These are phyloP conservation scores for Streptopelia turtur DNA, from an alignment of 2,797 vertebrate genomes.

Conservation along the genomic window DNA sequence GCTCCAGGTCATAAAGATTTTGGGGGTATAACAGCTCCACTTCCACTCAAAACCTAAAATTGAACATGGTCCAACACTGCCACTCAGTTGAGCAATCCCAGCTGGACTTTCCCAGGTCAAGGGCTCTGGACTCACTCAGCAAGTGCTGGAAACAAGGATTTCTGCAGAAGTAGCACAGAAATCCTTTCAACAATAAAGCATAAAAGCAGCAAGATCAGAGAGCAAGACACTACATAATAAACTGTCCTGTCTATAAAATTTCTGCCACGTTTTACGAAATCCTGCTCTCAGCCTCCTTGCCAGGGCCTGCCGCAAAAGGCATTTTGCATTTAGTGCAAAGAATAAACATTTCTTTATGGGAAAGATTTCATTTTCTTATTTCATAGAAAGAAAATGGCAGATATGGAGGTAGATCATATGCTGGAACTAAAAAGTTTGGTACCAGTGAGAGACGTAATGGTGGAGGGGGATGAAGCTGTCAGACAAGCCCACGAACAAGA, in stretches of 20 bases:
- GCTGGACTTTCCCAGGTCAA: neutral
- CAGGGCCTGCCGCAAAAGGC: neutral
- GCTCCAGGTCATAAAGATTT: neutral
- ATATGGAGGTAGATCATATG: neutral
- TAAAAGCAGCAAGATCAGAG: neutral
- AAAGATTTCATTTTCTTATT: neutral
- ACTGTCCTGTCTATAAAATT: neutral
- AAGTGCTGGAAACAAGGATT: neutral
- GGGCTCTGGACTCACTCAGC: fast-evolving
- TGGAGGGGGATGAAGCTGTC: neutral
- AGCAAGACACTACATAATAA: neutral
- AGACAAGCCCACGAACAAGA: neutral
- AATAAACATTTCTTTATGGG: neutral
- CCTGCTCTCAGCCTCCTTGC: neutral
- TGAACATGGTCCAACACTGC: neutral
- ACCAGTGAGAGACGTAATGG: neutral
- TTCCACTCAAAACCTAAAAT: neutral
- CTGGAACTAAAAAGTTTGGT: neutral
- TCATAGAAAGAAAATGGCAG: neutral
- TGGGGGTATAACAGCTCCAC: neutral
- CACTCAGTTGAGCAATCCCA: neutral
- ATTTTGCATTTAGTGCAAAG: neutral
- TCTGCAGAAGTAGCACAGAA: neutral
- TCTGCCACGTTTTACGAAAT: neutral
- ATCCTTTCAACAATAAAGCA: neutral